Evolutionary conservation across 2,888 invertebrate species (phyloP).

Genomic region (Neoascia interrupta): DNA sequence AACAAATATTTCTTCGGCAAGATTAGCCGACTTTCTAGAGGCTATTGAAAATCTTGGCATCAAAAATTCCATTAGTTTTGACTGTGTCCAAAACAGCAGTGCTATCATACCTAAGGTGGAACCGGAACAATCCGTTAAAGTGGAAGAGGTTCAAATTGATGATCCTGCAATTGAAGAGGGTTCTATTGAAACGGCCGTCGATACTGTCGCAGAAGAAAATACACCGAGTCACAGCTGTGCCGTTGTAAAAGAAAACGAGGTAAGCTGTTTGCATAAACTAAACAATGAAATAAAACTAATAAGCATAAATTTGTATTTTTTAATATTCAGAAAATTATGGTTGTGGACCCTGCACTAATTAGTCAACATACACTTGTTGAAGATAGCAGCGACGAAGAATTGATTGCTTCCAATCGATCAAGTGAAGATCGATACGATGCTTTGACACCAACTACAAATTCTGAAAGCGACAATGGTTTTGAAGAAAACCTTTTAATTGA

Average conservation of each 20-base stretch:
- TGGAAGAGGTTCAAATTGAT: too few relatives aligned
- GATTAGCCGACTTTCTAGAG: constrained; percentile 77
- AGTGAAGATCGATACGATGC: neutral
- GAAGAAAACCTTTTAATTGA: constrained; percentile 70
- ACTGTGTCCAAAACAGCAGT: constrained; percentile 70
- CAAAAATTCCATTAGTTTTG: constrained; percentile 78
- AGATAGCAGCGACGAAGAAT: neutral
- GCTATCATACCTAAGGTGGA: too few relatives aligned
- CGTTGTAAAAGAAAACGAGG: neutral
- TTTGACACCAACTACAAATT: constrained; percentile 72
- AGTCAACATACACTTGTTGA: neutral
- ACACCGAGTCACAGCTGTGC: neutral
- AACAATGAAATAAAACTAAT: too few relatives aligned
- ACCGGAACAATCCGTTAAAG: too few relatives aligned
- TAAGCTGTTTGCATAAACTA: too few relatives aligned
- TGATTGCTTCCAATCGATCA: neutral
- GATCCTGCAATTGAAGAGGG: neutral
- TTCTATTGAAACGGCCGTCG: constrained; percentile 73
- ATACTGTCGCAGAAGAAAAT: neutral
- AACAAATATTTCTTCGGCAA: constrained; percentile 74
- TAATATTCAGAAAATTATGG: neutral
- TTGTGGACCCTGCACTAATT: neutral
- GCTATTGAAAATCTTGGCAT: constrained; percentile 77
- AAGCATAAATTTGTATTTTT: neutral
- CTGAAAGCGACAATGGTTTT: constrained; percentile 70